Conservation (phyloP, 2,888 invertebrate species). For the Oxytorus armatus region DNA sequence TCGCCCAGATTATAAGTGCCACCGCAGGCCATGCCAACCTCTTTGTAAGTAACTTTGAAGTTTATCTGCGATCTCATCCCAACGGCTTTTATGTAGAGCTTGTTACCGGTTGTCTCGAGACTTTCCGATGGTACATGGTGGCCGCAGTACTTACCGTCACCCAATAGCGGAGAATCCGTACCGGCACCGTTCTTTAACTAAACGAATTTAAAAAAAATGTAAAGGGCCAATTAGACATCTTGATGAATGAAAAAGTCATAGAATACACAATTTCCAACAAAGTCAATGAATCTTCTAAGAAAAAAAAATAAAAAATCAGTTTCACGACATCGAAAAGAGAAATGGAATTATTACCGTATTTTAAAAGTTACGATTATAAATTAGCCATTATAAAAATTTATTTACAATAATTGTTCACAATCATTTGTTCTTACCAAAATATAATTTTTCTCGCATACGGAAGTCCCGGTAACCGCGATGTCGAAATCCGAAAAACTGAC, state of each 20-base stretch:
- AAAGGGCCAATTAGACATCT: too few species aligned
- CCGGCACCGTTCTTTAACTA: conserved; percentile 91
- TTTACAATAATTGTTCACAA: not conserved
- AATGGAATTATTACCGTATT: too few species aligned
- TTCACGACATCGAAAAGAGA: too few species aligned
- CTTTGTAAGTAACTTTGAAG: conserved; percentile 84
- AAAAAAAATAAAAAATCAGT: not conserved
- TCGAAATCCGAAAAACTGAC: conserved; percentile 88
- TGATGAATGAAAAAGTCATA: conserved; percentile 75
- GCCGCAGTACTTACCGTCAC: conserved; percentile 91
- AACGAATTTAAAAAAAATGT: too few species aligned
- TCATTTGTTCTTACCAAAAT: conserved; percentile 80
- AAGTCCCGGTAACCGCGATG: conserved; percentile 84
- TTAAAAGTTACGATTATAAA: not conserved
- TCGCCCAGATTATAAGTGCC: conserved; percentile 86
- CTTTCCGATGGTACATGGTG: conserved; percentile 79
- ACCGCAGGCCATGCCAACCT: conserved; percentile 89
- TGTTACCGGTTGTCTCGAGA: conserved; percentile 88
- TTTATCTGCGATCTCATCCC: conserved; percentile 61
- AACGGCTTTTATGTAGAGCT: conserved; percentile 85
- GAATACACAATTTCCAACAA: conserved; percentile 81
- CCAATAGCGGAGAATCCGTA: conserved; percentile 89
- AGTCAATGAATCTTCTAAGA: not conserved
- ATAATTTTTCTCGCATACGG: conserved; percentile 83
- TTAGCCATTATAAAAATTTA: not conserved